These are phyloP conservation scores for Harlomillsia oculata DNA, from an alignment of 1,140 invertebrate species.

Conservation along the genomic window DNA sequence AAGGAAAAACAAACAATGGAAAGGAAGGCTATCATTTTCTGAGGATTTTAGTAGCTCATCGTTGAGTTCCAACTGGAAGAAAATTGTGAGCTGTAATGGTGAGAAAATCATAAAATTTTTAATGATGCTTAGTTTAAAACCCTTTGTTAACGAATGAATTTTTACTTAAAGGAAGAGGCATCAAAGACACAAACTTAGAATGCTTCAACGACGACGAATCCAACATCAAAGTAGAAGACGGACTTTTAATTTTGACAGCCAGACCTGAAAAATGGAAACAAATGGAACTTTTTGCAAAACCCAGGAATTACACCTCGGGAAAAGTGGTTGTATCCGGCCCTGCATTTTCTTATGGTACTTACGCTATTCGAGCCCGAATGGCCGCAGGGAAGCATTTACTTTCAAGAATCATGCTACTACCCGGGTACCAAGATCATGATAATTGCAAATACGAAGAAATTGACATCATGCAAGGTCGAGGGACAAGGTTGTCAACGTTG, in stretches of 20 bases:
- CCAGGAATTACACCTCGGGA: constrained; percentile 26
- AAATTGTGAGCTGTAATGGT: constrained; percentile 27
- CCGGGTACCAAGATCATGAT: constrained; percentile 23
- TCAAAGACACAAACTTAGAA: constrained; percentile 24
- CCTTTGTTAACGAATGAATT: background rate
- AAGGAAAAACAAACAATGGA: constrained; percentile 8
- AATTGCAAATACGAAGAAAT: constrained; percentile 32
- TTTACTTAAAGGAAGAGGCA: constrained; percentile 25
- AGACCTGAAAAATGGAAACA: constrained; percentile 9
- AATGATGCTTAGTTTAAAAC: too few relatives aligned
- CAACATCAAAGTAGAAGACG: constrained; percentile 25
- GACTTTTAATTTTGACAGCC: constrained; percentile 19
- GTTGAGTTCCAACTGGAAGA: constrained; percentile 16
- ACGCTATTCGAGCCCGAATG: constrained; percentile 27
- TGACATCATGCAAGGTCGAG: constrained; percentile 22
- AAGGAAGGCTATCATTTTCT: constrained; percentile 19
- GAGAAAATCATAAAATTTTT: constrained; percentile 1
- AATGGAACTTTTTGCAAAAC: constrained; percentile 7
- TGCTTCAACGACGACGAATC: constrained; percentile 21
- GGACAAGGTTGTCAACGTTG: constrained; percentile 20
- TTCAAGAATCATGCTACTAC: constrained; percentile 28
- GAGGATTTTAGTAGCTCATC: constrained; percentile 25
- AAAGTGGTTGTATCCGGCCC: constrained; percentile 9
- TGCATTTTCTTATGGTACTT: constrained; percentile 24
- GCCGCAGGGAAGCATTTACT: constrained; percentile 29